Percentiles rank a stretch among this genome's conserved stretches.
Evolutionary conservation across 2,888 invertebrate species (phyloP).

Genomic region (Sarcophaga caerulescens): DNA sequence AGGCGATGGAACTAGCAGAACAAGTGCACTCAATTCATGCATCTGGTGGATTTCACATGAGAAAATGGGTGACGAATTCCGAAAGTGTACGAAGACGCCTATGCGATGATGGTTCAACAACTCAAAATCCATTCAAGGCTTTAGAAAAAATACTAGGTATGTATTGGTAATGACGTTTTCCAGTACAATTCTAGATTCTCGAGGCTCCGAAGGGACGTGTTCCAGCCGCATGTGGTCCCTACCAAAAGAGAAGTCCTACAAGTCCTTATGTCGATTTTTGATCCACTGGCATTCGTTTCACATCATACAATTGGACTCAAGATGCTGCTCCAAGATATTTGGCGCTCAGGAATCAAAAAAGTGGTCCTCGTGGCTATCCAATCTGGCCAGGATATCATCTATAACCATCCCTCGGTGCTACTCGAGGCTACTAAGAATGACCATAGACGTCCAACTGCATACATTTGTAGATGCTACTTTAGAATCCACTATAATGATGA

Average conservation of each 20-base stretch:
- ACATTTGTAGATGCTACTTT: constrained; percentile 38
- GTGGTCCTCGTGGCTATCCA: constrained; percentile 25
- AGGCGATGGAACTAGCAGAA: neutral
- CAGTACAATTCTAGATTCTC: no score
- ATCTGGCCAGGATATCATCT: constrained; percentile 1
- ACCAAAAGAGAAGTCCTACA: constrained; percentile 34
- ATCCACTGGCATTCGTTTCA: neutral
- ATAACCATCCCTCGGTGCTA: constrained; percentile 36
- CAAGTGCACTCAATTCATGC: no score
- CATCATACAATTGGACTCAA: constrained; percentile 14
- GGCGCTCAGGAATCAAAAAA: constrained; percentile 6
- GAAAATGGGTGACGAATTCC: no score
- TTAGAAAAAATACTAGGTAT: no score
- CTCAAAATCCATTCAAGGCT: no score
- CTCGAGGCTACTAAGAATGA: constrained; percentile 4
- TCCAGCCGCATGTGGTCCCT: neutral
- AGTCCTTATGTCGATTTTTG: neutral
- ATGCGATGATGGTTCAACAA: no score
- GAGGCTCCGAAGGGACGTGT: no score
- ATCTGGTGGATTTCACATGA: no score
- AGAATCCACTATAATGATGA: neutral
- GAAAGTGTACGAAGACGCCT: no score
- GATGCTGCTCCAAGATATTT: neutral
- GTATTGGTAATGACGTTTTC: no score
- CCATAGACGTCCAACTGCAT: constrained; percentile 8